Evolutionary conservation across 1,140 invertebrate genomes (phyloP), one percentile per base, ranked within the genome.

Genomic region (Papilio helenus): DNA sequence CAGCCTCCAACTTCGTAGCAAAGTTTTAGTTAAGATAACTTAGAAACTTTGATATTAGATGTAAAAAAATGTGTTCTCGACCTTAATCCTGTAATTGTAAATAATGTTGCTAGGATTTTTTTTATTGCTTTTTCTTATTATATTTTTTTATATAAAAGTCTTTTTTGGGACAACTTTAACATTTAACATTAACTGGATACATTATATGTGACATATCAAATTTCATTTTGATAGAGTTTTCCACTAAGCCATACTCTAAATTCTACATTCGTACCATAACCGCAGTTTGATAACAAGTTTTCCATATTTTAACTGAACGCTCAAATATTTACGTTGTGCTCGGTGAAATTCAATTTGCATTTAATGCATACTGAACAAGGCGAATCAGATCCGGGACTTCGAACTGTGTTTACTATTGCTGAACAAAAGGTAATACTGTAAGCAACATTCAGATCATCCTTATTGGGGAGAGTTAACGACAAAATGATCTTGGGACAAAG

Each of bases 341-440:
- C 61, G 72, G 74, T 23, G 81, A 78, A 83, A 85, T 82, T 84
- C 85, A 83, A 88, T 88, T 87, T 88, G 82, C 85, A 88, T 88
- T 79, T 82, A 72, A 87, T 88, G 85, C 87, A 88, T 88, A 80
- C 79, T 85, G 83, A 87, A 85, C 82, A 85, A 85, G 82, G 81
- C 80, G 71, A 72, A 72, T 44, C 34, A 72, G 39, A 39, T 44
- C 71, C 34, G 29, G 2, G 68, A 7, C 68, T n/a, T 44, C 29
- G 18, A 72, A 44, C 71, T 72, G 26, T 72, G 26, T 72, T 44
- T 72, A 68, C 61, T 29, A 68, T 68, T 68, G 1, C 61, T 29
- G 61, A 68, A 68, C 61, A 68, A 68, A 68, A 68, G 61, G 61
- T 68, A 68, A 68, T 68, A 68, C 26, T 68, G 26, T 18, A 29